Percentiles rank a stretch among this genome's conserved stretches.
Conservation (phyloP, 2,888 invertebrate species). For the Hoplodrina ambigua region DNA sequence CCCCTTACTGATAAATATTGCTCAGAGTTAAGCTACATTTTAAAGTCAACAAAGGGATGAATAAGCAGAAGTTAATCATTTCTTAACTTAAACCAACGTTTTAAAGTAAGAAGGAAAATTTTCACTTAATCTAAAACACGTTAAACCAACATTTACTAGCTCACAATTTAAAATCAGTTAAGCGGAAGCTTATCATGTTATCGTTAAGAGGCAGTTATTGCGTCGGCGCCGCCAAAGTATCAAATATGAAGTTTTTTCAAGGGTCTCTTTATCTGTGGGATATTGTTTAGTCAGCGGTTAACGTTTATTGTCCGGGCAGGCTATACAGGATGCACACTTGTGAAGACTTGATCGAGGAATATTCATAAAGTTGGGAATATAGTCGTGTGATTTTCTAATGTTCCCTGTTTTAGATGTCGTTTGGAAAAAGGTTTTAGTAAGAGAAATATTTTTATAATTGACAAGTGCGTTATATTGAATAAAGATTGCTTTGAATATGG, state of each 20-base stretch:
- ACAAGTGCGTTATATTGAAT: too few species aligned
- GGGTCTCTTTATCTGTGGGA: slow-evolving; percentile 63
- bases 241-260: slow-evolving; percentile 68
- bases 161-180: slow-evolving; percentile 46
- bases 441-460: too few species aligned
- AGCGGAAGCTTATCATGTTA: slow-evolving; percentile 51
- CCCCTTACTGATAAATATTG: too few species aligned
- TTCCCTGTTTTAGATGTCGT: background rate
- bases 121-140: background rate
- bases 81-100: background rate
- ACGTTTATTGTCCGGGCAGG: slow-evolving; percentile 65
- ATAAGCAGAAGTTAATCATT: too few species aligned
- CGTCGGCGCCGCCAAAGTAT: slow-evolving; percentile 54
- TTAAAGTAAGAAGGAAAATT: background rate
- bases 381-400: background rate
- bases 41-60: too few species aligned
- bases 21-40: too few species aligned
- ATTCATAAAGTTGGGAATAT: slow-evolving; percentile 28
- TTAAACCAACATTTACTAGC: background rate
- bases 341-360: slow-evolving; percentile 35
- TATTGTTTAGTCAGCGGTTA: slow-evolving; percentile 73
- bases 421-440: background rate
- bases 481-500: too few species aligned
- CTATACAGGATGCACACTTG: slow-evolving; percentile 49
- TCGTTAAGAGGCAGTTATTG: slow-evolving; percentile 57